Conservation (phyloP, 2,888 invertebrate species). For the Arge pagana region DNA sequence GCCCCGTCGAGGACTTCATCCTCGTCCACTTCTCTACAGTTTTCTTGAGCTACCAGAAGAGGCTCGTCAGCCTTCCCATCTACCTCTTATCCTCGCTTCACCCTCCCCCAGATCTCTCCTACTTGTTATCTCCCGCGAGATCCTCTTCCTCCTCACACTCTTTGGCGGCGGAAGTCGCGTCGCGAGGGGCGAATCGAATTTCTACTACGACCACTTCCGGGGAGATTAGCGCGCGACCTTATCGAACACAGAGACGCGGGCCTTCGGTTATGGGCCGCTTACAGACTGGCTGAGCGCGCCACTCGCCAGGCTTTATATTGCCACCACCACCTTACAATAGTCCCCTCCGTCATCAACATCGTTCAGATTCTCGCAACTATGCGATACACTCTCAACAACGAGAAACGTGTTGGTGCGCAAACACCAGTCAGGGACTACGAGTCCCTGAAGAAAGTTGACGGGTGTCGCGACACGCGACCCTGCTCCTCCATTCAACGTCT, state of each 20-base stretch:
- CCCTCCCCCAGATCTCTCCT: conserved; percentile 13
- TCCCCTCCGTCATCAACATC: conserved; percentile 36
- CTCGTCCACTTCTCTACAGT: conserved; percentile 29
- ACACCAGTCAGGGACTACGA: background rate
- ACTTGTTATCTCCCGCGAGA: conserved; percentile 26
- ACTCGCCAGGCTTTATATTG: conserved; percentile 53
- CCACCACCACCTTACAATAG: conserved; percentile 49
- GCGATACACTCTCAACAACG: conserved; percentile 4
- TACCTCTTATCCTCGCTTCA: conserved; percentile 30
- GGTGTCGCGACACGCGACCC: conserved; percentile 19
- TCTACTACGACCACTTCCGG: conserved; percentile 21
- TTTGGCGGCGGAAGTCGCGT: conserved; percentile 28
- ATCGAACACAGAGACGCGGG: conserved; percentile 17
- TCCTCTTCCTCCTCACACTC: conserved; percentile 29
- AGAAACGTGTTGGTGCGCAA: too few relatives aligned
- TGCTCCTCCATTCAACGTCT: conserved; percentile 12
- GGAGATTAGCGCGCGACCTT: conserved; percentile 22
- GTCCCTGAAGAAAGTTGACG: conserved; percentile 22
- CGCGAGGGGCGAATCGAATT: conserved; percentile 12
- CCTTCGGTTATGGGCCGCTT: conserved; percentile 43
- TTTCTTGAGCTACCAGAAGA: conserved; percentile 18
- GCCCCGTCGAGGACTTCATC: conserved; percentile 52
- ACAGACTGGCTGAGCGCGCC: conserved; percentile 54
- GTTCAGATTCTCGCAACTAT: conserved; percentile 7
- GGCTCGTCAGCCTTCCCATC: conserved; percentile 23